These are phyloP conservation scores for Notoglanidium macrostoma DNA, from an alignment of 2,797 vertebrate genomes.

Conservation along the genomic window DNA sequence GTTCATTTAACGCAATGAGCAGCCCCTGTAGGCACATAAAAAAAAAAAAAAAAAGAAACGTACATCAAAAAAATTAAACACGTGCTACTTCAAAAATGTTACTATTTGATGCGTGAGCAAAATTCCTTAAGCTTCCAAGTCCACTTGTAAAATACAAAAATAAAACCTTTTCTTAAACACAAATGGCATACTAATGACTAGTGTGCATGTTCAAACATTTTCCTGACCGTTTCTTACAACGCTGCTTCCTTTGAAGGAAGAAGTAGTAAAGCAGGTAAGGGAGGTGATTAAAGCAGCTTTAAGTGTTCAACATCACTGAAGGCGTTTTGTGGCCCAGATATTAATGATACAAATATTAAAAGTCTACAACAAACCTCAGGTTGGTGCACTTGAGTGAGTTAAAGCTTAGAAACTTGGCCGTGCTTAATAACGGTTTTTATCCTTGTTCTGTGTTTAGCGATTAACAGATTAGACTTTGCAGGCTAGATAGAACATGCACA, in stretches of 20 bases:
- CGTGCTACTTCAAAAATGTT: background rate
- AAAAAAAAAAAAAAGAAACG: background rate
- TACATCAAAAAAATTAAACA: background rate
- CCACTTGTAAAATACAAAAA: background rate
- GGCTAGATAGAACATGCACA: background rate
- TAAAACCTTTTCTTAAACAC: background rate
- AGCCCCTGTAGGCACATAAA: background rate
- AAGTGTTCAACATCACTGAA: no score
- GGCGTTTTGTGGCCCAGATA: background rate
- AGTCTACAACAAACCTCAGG: background rate
- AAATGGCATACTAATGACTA: background rate
- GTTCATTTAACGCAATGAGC: background rate
- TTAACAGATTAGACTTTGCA: background rate
- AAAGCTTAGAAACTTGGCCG: background rate
- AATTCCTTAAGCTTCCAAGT: background rate
- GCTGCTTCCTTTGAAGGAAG: background rate
- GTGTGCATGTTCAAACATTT: background rate
- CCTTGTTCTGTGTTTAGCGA: background rate
- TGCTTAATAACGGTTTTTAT: background rate
- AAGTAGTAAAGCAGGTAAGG: background rate
- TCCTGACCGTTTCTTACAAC: background rate
- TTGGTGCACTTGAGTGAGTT: background rate
- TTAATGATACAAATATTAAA: background rate
- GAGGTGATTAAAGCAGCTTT: background rate
- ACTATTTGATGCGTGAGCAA: background rate